phyloP scores from a whole-genome alignment of 2,113 vertebrate species.

The Perca fluviatilis region DNA sequence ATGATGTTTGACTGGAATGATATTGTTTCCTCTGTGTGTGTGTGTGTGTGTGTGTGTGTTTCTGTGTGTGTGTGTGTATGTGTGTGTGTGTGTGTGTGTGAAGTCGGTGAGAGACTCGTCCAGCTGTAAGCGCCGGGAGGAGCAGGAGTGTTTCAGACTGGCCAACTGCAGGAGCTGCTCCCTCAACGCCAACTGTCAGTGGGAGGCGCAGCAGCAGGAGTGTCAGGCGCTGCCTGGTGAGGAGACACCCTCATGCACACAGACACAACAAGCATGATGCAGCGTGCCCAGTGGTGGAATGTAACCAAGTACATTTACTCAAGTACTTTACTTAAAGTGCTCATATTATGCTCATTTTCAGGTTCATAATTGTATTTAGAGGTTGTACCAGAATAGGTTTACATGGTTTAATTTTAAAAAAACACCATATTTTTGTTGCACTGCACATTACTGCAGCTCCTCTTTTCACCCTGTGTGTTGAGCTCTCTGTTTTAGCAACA shows the following conservation, averaged over 20 bases:
- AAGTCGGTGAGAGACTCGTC: constrained; percentile 92
- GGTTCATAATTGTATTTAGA: no score
- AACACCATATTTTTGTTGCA: no score
- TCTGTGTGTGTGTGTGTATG: constrained; percentile 15
- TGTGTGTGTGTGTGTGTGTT: neutral
- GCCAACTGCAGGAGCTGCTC: constrained; percentile 96
- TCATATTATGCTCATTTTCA: no score
- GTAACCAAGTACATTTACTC: no score
- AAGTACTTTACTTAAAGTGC: no score
- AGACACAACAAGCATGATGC: no score
- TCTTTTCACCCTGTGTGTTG: no score
- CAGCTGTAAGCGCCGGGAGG: constrained; percentile 91
- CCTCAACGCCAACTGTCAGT: constrained; percentile 93
- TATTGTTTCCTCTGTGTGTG: constrained; percentile 21
- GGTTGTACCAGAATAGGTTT: no score
- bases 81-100: constrained; percentile 15
- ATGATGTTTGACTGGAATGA: neutral
- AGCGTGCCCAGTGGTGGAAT: no score
- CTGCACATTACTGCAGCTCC: no score
- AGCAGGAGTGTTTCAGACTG: constrained; percentile 94
- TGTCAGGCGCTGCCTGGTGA: constrained; percentile 93
- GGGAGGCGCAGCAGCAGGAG: constrained; percentile 94
- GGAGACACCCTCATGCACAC: constrained; percentile 1
- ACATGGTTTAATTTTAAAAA: no score
- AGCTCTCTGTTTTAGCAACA: no score